Conservation (phyloP, 1,140 invertebrate species). For the Pseudomyrmex concolor region DNA sequence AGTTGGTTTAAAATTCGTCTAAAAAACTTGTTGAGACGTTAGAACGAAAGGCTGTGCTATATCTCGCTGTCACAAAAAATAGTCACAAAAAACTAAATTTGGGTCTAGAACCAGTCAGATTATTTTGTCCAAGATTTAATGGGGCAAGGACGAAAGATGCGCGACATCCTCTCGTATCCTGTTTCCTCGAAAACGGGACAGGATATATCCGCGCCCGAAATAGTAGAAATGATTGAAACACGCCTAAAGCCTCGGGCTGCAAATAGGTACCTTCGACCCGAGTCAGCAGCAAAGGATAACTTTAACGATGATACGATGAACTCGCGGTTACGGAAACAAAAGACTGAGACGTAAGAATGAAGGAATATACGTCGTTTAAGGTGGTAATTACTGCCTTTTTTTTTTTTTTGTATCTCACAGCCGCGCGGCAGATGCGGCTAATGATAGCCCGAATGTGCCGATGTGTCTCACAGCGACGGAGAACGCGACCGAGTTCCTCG, state of each 20-base stretch:
- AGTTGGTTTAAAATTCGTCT: neutral
- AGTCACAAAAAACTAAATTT: neutral
- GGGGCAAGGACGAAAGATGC: neutral
- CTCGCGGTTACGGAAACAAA: constrained; percentile 70
- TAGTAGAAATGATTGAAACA: constrained; percentile 30
- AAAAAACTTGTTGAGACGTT: neutral
- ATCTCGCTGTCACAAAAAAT: neutral
- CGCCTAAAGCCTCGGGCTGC: constrained; percentile 19
- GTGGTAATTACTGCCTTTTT: constrained; percentile 76
- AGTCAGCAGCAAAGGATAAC: constrained; percentile 29
- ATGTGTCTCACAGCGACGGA: constrained; percentile 74
- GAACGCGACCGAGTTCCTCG: constrained; percentile 63
- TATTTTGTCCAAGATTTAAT: constrained; percentile 20
- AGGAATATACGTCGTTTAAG: constrained; percentile 77
- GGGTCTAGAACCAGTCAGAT: neutral
- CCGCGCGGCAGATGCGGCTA: constrained; percentile 79
- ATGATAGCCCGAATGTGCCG: constrained; percentile 78
- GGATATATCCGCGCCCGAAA: constrained; percentile 34
- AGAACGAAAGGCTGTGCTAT: neutral
- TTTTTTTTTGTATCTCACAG: constrained; percentile 68
- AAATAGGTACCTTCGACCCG: constrained; percentile 67
- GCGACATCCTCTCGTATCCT: constrained; percentile 23
- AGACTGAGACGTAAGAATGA: constrained; percentile 75
- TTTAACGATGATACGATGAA: constrained; percentile 78
- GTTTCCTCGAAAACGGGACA: constrained; percentile 63